Evolutionary conservation across 2,113 vertebrate species (phyloP).

Genomic region (Rattus rattus): DNA sequence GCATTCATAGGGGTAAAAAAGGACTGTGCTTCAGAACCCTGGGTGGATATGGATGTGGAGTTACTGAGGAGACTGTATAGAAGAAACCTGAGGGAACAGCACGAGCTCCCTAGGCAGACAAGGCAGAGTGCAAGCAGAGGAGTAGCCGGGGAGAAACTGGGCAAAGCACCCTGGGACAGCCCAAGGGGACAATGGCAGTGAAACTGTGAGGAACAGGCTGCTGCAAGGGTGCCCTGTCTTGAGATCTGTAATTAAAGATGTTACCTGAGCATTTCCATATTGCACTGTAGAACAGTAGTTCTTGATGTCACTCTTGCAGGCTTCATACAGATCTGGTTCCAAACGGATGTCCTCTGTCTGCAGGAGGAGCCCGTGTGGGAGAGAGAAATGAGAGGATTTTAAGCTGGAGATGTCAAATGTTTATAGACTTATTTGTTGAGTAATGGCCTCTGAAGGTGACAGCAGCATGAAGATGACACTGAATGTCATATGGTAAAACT

Average conservation of each 20-base stretch:
- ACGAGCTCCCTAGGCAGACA: not conserved
- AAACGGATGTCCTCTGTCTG: slow-evolving; percentile 98
- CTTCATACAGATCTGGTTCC: slow-evolving; percentile 95
- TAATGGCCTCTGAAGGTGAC: not conserved
- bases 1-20: not conserved
- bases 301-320: slow-evolving; percentile 94
- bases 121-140: not conserved
- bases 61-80: not conserved
- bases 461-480: not conserved
- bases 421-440: not conserved
- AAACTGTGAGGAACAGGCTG: not conserved
- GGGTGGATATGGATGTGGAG: not conserved
- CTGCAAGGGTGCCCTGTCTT: not conserved
- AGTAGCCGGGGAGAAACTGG: not conserved
- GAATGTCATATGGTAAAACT: not conserved
- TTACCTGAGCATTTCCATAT: slow-evolving; percentile 96
- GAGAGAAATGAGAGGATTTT: not conserved
- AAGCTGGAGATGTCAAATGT: not conserved
- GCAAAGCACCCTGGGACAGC: not conserved
- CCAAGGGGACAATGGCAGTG: not conserved
- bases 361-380: slow-evolving; percentile 39
- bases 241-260: not conserved
- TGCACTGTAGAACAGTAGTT: slow-evolving; percentile 92
- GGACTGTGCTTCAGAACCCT: not conserved
- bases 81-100: not conserved